phyloP scores from a whole-genome alignment of 2,113 vertebrate species.

The Chloebia gouldiae region DNA sequence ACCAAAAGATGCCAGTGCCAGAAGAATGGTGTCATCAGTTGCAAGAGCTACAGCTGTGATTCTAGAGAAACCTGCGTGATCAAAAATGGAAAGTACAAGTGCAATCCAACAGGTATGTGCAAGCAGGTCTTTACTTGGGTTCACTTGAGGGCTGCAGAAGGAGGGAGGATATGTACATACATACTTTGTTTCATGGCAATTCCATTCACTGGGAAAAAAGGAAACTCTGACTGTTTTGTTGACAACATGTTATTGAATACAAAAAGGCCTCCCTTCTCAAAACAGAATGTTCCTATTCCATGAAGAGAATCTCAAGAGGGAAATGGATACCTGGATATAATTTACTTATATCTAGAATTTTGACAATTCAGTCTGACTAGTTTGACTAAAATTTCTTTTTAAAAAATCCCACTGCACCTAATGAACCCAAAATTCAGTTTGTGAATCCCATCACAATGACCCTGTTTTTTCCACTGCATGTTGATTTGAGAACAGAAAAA shows the following conservation, averaged over 20 bases:
- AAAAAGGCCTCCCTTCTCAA: background rate
- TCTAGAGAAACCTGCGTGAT: conserved; percentile 64
- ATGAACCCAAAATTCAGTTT: background rate
- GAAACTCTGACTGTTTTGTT: background rate
- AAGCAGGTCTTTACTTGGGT: background rate
- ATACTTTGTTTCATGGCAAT: background rate
- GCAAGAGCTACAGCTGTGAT: conserved; percentile 66
- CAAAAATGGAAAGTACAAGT: conserved; percentile 70
- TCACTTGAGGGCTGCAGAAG: background rate
- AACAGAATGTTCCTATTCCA: background rate
- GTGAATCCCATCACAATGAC: background rate
- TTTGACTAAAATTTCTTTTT: background rate
- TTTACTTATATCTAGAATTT: background rate
- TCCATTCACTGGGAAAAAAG: background rate
- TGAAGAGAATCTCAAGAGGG: background rate
- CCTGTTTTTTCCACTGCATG: background rate
- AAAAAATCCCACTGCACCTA: background rate
- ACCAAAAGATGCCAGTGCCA: conserved; percentile 75
- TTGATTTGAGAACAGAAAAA: background rate
- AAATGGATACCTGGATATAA: background rate
- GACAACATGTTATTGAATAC: background rate
- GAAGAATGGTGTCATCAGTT: conserved; percentile 55
- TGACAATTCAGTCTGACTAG: background rate
- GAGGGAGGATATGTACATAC: background rate
- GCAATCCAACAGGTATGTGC: conserved; percentile 71